Evolutionary conservation across 2,888 invertebrate genomes (phyloP).

Genomic region (Auanema sp.): DNA sequence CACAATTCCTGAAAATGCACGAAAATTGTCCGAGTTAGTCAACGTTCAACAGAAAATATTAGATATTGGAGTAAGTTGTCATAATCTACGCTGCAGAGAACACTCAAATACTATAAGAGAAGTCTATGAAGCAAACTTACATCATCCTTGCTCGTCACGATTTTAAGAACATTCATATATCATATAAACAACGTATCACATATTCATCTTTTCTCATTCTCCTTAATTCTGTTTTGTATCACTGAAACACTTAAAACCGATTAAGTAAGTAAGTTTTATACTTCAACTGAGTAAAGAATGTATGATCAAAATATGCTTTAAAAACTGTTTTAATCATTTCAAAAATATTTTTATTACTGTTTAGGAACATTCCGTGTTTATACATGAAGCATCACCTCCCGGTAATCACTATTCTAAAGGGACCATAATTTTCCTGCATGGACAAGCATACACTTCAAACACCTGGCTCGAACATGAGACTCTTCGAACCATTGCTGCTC

Average conservation of each 20-base stretch:
- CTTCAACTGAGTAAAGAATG: too few species aligned
- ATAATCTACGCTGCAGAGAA: not conserved
- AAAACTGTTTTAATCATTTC: not conserved
- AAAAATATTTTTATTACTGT: constrained; percentile 2
- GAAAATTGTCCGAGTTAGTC: constrained; percentile 40
- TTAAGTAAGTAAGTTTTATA: too few species aligned
- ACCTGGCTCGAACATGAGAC: constrained; percentile 43
- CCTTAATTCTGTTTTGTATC: too few species aligned
- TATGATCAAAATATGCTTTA: too few species aligned
- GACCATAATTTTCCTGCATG: constrained; percentile 42
- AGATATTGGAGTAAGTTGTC: constrained; percentile 29
- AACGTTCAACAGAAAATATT: constrained; percentile 35
- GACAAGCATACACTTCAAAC: constrained; percentile 42
- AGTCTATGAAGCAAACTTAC: not conserved
- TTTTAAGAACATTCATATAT: not conserved
- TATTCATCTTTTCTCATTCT: too few species aligned
- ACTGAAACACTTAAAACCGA: too few species aligned
- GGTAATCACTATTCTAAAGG: constrained; percentile 43
- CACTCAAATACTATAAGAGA: not conserved
- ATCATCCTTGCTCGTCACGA: not conserved
- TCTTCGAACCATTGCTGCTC: constrained; percentile 33
- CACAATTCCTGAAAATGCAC: constrained; percentile 45
- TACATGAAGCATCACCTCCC: constrained; percentile 41
- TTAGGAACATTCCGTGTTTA: constrained; percentile 38
- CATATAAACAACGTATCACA: too few species aligned